phyloP scores from a whole-genome alignment of 2,888 invertebrate species.

The Plebejus anna region DNA sequence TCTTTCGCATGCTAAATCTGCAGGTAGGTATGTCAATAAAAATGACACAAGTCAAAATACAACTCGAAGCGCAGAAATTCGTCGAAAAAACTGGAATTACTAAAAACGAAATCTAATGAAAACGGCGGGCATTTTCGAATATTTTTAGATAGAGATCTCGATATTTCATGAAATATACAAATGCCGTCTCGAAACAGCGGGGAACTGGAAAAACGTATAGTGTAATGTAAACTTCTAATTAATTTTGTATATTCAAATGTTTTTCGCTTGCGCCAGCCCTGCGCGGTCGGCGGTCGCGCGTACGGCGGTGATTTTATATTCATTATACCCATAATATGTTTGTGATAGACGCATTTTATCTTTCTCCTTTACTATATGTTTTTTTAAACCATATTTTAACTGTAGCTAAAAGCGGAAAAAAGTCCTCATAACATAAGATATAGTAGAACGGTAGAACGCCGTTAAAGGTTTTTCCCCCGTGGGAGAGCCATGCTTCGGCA shows the following conservation, averaged over 20 bases:
- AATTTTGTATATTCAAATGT: slow-evolving; percentile 45
- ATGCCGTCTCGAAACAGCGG: slow-evolving; percentile 38
- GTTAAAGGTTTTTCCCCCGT: too few species aligned
- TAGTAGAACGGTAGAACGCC: too few species aligned
- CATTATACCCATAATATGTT: neutral
- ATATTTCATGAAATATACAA: slow-evolving; percentile 39
- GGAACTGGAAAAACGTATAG: slow-evolving; percentile 34
- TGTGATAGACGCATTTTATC: neutral
- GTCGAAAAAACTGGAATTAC: neutral
- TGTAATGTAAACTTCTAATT: slow-evolving; percentile 41
- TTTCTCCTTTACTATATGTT: neutral
- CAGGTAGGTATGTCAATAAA: neutral
- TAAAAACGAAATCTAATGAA: neutral
- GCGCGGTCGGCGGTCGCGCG: slow-evolving; percentile 43
- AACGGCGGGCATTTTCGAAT: slow-evolving; percentile 31
- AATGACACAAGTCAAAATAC: neutral
- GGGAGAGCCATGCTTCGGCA: too few species aligned
- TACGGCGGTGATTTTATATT: slow-evolving; percentile 8
- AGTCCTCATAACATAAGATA: neutral
- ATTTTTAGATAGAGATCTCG: slow-evolving; percentile 36
- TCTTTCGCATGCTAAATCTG: neutral
- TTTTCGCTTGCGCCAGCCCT: slow-evolving; percentile 38
- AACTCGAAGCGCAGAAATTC: neutral
- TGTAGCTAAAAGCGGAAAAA: too few species aligned
- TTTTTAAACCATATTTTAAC: neutral